Evolutionary conservation across 2,888 invertebrate species (phyloP), one percentile per base, ranked within the genome.

Genomic region (Celastrina argiolus): DNA sequence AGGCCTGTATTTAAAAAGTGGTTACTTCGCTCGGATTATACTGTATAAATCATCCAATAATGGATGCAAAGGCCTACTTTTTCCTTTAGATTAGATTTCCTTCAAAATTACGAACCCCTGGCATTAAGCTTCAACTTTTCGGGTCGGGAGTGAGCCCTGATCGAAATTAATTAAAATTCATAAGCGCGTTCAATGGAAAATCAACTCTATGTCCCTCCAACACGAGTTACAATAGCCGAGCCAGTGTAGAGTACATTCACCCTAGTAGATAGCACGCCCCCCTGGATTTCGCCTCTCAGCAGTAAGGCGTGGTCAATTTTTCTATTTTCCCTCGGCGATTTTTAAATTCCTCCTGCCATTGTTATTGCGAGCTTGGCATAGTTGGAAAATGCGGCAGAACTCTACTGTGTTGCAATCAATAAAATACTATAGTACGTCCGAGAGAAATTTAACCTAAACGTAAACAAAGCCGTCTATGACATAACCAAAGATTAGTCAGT

Each of bases 91-190:
- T n/a, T n/a, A n/a, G n/a, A n/a, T n/a, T n/a, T n/a, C n/a, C n/a
- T n/a, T n/a, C n/a, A n/a, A n/a, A n/a, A n/a, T 31, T 31, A 31
- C 31, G 31, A 4, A 31, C 31, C 31, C 36, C 8, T 10, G 10
- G 36, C 36, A 12, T 36, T 36, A 31, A 0, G 51, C 51, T 51
- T 51, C 51, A 26, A 22, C 18, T 18, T 51, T 51, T 51, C 12
- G 22, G 51, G 51, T 26, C 51, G 51, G 51, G 26, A 14, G 26
- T 14, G 10, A 12, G 36, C 22, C 18, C 51, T 26, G 51, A 51
- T 51, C 51, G 51, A 51, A 51, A 26, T 51, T 51, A 51, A 51
- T 51, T 51, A 22, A 51, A 51, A 51, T 51, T 51, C 51, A 51
- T 51, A 26, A 51, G 5, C 51, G 4, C 12, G 22, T 16, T 16